These are phyloP conservation scores for Andrena dorsata DNA, from an alignment of 2,888 invertebrate genomes.

Conservation along the genomic window DNA sequence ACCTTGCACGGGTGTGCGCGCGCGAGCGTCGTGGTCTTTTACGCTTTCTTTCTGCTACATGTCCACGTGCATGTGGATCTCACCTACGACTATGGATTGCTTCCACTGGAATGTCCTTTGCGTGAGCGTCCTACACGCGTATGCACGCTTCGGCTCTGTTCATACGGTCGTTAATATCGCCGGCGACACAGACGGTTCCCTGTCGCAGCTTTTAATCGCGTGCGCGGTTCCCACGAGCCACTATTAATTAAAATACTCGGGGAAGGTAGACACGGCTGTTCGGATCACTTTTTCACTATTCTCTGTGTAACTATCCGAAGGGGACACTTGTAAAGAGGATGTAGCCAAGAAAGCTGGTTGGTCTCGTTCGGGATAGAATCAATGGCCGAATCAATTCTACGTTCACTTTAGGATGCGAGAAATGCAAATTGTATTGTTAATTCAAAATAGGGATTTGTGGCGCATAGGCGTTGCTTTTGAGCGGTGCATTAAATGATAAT, in stretches of 20 bases:
- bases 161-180: conserved; percentile 52
- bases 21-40: conserved; percentile 16
- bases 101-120: conserved; percentile 40
- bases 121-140: conserved; percentile 34
- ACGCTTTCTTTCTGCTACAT: conserved; percentile 24
- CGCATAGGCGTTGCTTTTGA: too few relatives aligned
- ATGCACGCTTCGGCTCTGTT: conserved; percentile 36
- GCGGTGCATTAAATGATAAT: too few relatives aligned
- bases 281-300: background rate
- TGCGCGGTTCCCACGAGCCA: conserved; percentile 47
- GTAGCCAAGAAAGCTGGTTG: too few relatives aligned
- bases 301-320: too few relatives aligned
- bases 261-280: background rate
- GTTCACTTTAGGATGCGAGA: too few relatives aligned
- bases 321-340: too few relatives aligned
- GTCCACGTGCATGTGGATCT: background rate
- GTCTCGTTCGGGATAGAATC: too few relatives aligned
- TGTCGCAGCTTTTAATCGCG: conserved; percentile 52
- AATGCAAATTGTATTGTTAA: too few relatives aligned
- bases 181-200: conserved; percentile 41
- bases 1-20: too few relatives aligned
- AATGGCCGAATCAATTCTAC: too few relatives aligned
- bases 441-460: too few relatives aligned
- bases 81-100: conserved; percentile 5
- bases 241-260: conserved; percentile 16